These are phyloP conservation scores for Morus bassanus DNA, from an alignment of 2,797 vertebrate genomes.

Conservation along the genomic window DNA sequence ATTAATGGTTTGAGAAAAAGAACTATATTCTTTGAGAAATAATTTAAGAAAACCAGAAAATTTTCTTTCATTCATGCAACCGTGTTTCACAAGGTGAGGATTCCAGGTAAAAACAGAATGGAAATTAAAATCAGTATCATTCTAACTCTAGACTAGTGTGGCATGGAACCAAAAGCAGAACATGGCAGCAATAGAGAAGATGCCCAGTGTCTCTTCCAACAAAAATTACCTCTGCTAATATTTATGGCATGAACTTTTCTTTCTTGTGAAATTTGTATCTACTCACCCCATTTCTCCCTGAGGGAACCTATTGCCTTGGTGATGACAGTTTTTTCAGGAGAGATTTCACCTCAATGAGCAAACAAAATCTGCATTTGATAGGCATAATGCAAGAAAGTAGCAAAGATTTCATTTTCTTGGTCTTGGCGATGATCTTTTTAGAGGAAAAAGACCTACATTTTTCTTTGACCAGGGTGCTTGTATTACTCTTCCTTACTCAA, in stretches of 20 bases:
- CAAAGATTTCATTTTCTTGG: background rate
- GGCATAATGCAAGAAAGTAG: background rate
- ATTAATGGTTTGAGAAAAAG: background rate
- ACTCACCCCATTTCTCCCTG: background rate
- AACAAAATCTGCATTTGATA: background rate
- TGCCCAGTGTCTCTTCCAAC: background rate
- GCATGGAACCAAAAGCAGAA: background rate
- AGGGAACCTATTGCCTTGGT: background rate
- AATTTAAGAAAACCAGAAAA: background rate
- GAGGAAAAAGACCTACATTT: background rate
- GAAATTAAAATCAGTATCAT: background rate
- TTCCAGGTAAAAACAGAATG: background rate
- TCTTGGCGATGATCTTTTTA: background rate
- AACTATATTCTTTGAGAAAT: background rate
- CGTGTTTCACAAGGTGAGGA: background rate
- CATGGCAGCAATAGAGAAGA: background rate
- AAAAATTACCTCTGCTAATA: background rate
- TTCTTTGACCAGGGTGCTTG: background rate
- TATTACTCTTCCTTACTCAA: background rate
- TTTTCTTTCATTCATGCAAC: background rate
- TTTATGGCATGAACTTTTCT: background rate
- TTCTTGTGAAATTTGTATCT: background rate
- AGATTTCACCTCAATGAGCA: background rate
- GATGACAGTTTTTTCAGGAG: background rate
- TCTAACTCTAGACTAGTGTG: background rate